Evolutionary conservation across 2,888 invertebrate species (phyloP), one percentile per base, ranked within the genome.

Genomic region (Elegia similella): DNA sequence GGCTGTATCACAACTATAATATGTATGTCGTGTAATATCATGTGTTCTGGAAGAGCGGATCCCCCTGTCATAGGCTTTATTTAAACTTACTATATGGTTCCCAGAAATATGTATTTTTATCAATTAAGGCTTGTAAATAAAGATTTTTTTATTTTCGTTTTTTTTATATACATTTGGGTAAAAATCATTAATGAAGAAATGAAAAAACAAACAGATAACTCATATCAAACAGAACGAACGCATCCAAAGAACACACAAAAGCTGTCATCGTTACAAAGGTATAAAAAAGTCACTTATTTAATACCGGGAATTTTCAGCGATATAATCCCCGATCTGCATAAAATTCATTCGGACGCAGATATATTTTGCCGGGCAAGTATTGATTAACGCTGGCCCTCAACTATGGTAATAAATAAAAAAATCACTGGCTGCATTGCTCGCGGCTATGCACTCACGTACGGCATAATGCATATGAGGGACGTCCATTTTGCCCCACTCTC

Each of bases 381-480:
- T 84, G 84, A 85, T 85, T 81, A 85, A 50, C 50, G 50, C 50
- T 17, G 48, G 79, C 80, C 76, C 76, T 77, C 76, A 75, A 67
- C 80, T 73, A 70, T 61, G 71, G 70, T 75, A 72, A 79, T 82
- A 79, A 84, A 76, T 75, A 75, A 82, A 82, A 80, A 77, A 80
- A 76, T 72, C 71, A 70, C 68, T 74, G 72, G 68, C 76, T 79
- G 82, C 81, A 80, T 70, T 62, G 80, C 84, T 80, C 72, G 73
- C 62, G 77, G 82, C 69, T 66, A 70, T 78, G 76, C 80, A 81
- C 77, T 80, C 80, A 68, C 68, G 73, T 68, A 66, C 29, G n/a
- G 46, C 48, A 56, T 48, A 56, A 56, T 42, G 56, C 47, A 54
- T 55, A 47, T 55, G 46, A 34, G 48, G 12, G 29, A 42, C 47